These are phyloP conservation scores for Unio delphinus DNA, from an alignment of 2,888 invertebrate genomes.

Conservation along the genomic window DNA sequence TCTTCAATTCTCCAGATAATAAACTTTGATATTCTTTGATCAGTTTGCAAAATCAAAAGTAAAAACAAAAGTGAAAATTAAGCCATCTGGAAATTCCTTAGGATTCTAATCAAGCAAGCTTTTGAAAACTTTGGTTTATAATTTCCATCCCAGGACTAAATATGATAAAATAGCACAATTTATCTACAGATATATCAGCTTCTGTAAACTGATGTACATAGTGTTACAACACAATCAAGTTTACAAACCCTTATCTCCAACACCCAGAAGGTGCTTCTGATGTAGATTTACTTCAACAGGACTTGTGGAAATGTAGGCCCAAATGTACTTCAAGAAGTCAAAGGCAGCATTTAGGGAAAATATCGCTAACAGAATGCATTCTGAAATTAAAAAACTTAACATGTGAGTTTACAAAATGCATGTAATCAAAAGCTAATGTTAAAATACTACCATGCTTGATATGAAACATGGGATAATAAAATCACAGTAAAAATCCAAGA, in stretches of 20 bases:
- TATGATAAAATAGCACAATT: too few species aligned
- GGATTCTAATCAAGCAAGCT: too few species aligned
- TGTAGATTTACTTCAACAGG: conserved; percentile 50
- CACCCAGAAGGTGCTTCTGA: conserved; percentile 59
- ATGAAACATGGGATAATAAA: background rate
- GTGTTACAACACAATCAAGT: background rate
- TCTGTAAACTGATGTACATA: too few species aligned
- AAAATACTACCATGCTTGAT: background rate
- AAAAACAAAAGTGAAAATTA: too few species aligned
- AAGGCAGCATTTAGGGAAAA: conserved; percentile 37
- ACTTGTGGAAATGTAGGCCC: conserved; percentile 39
- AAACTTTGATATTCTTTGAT: too few species aligned
- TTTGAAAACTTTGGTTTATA: too few species aligned
- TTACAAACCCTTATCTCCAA: conserved; percentile 53
- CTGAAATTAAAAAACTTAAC: conserved; percentile 37
- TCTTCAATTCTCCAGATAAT: too few species aligned
- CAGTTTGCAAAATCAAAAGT: too few species aligned
- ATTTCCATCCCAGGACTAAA: too few species aligned
- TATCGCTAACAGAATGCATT: conserved; percentile 34
- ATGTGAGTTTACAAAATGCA: background rate
- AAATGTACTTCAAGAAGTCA: conserved; percentile 47
- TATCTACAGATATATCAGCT: too few species aligned
- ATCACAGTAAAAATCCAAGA: too few species aligned
- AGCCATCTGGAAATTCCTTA: too few species aligned
- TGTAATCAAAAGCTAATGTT: background rate